A percentile compares a stretch with the other conserved stretches of the same genome.
These are phyloP conservation scores for Haliclona indistincta DNA, from an alignment of 37 sponge, comb jelly and placozoan genomes.

Conservation along the genomic window DNA sequence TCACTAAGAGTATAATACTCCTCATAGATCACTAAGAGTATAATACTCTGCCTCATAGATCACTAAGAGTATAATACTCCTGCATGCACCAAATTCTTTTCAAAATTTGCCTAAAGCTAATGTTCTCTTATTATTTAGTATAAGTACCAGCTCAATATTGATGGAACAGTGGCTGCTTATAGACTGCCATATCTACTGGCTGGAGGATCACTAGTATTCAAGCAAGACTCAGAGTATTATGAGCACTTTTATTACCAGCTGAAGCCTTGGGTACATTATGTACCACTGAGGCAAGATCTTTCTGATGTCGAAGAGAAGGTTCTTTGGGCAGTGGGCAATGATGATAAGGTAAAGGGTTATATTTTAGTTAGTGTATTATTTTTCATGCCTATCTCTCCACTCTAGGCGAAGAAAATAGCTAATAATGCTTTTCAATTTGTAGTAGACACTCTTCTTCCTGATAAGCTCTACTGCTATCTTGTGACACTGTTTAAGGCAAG, in stretches of 20 bases:
- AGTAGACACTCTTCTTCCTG: constrained; percentile 72
- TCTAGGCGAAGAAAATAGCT: constrained; percentile 72
- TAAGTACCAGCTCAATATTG: constrained; percentile 95
- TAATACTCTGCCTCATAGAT: too few relatives aligned
- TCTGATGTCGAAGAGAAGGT: constrained; percentile 82
- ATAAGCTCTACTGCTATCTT: constrained; percentile 87
- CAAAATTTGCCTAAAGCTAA: too few relatives aligned
- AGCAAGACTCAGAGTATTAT: constrained; percentile 96
- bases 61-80: too few relatives aligned
- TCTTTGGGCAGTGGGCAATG: constrained; percentile 85
- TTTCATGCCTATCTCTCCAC: background rate
- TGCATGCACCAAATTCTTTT: too few relatives aligned
- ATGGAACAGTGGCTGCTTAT: constrained; percentile 98
- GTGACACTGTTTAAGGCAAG: constrained; percentile 66
- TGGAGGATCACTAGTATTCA: constrained; percentile 88
- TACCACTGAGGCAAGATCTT: constrained; percentile 85
- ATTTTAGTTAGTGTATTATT: background rate
- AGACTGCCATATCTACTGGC: constrained; percentile 90
- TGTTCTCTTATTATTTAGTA: constrained; percentile 69
- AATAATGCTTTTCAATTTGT: constrained; percentile 74
- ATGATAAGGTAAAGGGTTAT: constrained; percentile 58
- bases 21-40: too few relatives aligned
- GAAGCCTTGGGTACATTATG: constrained; percentile 93
- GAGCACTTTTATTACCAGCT: constrained; percentile 95
- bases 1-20: too few relatives aligned